Conservation (phyloP, 2,113 vertebrate genomes). For the Xenus cinereus region DNA sequence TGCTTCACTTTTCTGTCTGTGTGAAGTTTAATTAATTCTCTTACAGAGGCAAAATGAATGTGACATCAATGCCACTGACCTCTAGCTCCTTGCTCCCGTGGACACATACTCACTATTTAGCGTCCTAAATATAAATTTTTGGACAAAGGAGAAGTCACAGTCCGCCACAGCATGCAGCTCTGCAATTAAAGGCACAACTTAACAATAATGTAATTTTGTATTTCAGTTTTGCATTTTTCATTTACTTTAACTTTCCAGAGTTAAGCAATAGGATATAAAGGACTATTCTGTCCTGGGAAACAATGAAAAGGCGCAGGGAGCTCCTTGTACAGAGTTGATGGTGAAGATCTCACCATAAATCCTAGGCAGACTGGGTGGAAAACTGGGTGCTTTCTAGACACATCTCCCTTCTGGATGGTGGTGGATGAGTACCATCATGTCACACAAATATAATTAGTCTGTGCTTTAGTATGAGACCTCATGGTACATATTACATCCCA, state of each 20-base stretch:
- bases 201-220: not conserved
- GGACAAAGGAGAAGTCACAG: not conserved
- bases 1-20: not conserved
- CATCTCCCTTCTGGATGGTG: not conserved
- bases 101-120: not conserved
- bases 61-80: not conserved
- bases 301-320: not conserved
- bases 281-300: not conserved
- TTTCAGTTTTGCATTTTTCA: not conserved
- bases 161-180: not conserved
- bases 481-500: not conserved
- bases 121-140: not conserved
- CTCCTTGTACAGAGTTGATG: not conserved
- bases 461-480: not conserved
- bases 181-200: not conserved
- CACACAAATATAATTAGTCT: not conserved
- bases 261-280: not conserved
- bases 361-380: not conserved
- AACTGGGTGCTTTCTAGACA: not conserved
- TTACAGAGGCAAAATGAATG: not conserved
- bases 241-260: not conserved
- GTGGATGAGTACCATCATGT: not conserved
- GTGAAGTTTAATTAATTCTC: conserved; percentile 3
- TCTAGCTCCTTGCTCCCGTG: not conserved
- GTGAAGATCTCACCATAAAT: not conserved